Evolutionary conservation across 1,140 invertebrate species (phyloP).

Genomic region (Acromyrmex charruanus): DNA sequence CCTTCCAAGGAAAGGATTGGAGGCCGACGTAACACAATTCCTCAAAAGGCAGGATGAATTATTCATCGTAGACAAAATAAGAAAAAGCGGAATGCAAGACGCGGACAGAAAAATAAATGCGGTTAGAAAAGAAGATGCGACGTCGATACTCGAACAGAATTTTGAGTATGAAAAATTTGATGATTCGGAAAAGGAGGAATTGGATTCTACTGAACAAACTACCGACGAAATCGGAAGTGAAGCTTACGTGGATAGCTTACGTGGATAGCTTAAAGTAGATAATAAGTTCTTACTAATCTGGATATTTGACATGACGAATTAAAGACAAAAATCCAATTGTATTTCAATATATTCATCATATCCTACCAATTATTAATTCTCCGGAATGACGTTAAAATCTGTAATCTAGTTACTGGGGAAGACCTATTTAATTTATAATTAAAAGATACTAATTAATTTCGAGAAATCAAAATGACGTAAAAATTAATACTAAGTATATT

Average conservation of each 20-base stretch:
- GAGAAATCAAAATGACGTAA: too few relatives aligned
- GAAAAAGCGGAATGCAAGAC: not conserved
- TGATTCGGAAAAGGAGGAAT: not conserved
- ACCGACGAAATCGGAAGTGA: not conserved
- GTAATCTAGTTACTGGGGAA: too few relatives aligned
- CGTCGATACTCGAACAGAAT: not conserved
- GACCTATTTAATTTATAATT: too few relatives aligned
- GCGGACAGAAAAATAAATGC: not conserved
- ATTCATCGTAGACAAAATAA: not conserved
- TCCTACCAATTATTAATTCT: not conserved
- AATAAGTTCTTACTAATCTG: not conserved
- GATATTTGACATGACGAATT: not conserved
- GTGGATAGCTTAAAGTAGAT: not conserved
- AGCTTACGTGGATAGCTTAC: conserved; percentile 1
- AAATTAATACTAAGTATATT: too few relatives aligned
- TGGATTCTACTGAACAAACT: not conserved
- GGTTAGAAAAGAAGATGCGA: not conserved
- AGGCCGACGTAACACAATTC: not conserved
- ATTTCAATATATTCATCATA: not conserved
- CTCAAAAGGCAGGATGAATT: not conserved
- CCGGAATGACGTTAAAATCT: too few relatives aligned
- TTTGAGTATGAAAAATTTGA: not conserved
- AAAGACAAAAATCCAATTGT: not conserved
- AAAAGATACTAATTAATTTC: too few relatives aligned
- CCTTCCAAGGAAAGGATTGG: conserved; percentile 60